These are phyloP conservation scores for Actias luna DNA, from an alignment of 2,888 invertebrate species.

Conservation along the genomic window DNA sequence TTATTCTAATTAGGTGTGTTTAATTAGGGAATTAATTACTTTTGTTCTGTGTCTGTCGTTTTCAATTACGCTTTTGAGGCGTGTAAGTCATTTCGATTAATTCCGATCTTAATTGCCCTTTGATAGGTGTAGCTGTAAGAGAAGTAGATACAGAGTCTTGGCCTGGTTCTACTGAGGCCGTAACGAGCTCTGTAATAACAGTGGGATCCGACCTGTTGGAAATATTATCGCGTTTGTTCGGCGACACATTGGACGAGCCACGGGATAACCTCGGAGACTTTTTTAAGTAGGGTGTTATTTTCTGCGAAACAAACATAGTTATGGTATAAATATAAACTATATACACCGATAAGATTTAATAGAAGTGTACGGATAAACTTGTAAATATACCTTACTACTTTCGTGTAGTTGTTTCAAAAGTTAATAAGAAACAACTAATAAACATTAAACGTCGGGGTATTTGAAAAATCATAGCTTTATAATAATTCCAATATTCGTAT, in stretches of 20 bases:
- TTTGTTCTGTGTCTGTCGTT: slow-evolving; percentile 2
- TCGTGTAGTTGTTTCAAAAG: too few relatives aligned
- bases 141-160: slow-evolving; percentile 59
- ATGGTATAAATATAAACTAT: background rate
- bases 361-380: too few relatives aligned
- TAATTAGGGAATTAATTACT: background rate
- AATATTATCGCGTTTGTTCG: slow-evolving; percentile 51
- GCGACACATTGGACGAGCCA: slow-evolving; percentile 50
- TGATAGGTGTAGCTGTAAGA: slow-evolving; percentile 50
- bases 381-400: too few relatives aligned
- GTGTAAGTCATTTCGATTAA: slow-evolving; percentile 56
- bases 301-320: slow-evolving; percentile 44
- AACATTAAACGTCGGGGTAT: too few relatives aligned
- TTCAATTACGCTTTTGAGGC: slow-evolving; percentile 34
- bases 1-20: background rate
- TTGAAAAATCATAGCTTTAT: too few relatives aligned
- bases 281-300: slow-evolving; percentile 58
- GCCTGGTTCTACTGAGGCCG: slow-evolving; percentile 59
- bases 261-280: slow-evolving; percentile 45
- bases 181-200: slow-evolving; percentile 63
- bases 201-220: slow-evolving; percentile 68
- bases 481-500: too few relatives aligned
- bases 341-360: too few relatives aligned
- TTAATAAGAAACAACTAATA: too few relatives aligned
- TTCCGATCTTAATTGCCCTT: slow-evolving; percentile 32